phyloP scores from a whole-genome alignment of 2,888 invertebrate species.

The Agrilus mali region DNA sequence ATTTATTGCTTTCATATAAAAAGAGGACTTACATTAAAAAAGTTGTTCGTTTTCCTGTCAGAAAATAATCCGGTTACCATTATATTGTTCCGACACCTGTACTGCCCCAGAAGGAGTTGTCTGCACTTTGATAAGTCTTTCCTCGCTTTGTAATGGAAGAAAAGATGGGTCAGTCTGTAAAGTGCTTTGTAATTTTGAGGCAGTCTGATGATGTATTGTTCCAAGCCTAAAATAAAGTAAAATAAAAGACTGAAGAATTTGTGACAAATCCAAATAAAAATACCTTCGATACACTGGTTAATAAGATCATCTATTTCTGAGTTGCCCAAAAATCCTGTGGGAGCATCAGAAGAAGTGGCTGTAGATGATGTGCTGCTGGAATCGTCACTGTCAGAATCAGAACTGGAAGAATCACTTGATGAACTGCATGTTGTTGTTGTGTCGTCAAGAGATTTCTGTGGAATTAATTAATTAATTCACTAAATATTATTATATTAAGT shows the following conservation, averaged over 20 bases:
- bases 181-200: conserved; percentile 89
- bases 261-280: background rate
- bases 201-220: conserved; percentile 74
- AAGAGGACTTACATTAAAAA: conserved; percentile 63
- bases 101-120: conserved; percentile 57
- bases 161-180: conserved; percentile 76
- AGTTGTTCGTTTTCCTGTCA: conserved; percentile 73
- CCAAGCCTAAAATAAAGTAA: conserved; percentile 53
- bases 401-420: conserved; percentile 39
- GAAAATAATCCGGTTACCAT: conserved; percentile 71
- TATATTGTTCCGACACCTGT: conserved; percentile 51
- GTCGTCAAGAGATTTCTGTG: conserved; percentile 20
- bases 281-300: conserved; percentile 27
- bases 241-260: conserved; percentile 23
- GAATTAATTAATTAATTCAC: background rate
- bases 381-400: conserved; percentile 40
- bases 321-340: conserved; percentile 25
- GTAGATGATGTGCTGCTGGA: conserved; percentile 33
- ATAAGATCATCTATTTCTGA: conserved; percentile 26
- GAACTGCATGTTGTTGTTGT: conserved; percentile 39
- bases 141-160: conserved; percentile 53
- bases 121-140: conserved; percentile 57
- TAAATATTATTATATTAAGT: too few species aligned
- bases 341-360: conserved; percentile 22
- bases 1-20: too few species aligned